A percentile compares a stretch with the other conserved stretches of the same genome.
Conservation (phyloP, 2,888 invertebrate species). For the Hirtodrosophila trivittata region DNA sequence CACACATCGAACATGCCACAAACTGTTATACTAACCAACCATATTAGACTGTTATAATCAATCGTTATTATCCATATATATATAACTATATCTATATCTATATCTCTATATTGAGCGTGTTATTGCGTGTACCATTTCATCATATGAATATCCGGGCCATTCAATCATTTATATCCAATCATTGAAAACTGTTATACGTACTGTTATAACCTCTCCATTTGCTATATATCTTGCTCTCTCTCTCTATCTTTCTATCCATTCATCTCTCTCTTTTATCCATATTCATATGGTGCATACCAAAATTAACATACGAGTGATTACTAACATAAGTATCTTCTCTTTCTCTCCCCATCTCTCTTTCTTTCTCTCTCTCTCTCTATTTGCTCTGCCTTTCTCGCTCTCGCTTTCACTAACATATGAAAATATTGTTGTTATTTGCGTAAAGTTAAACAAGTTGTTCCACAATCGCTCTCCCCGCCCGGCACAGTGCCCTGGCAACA, state of each 20-base stretch:
- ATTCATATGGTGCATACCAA: constrained; percentile 20
- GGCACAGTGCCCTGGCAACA: constrained; percentile 87
- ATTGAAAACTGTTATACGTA: constrained; percentile 39
- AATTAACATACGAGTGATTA: constrained; percentile 18
- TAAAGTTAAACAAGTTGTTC: constrained; percentile 87
- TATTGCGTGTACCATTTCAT: constrained; percentile 30
- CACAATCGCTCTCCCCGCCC: constrained; percentile 87
- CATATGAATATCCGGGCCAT: constrained; percentile 17
- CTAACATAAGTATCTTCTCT: constrained; percentile 27
- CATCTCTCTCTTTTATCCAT: too few relatives aligned
- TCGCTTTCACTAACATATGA: constrained; percentile 27
- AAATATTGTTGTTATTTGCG: constrained; percentile 12
- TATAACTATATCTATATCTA: background rate
- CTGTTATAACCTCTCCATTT: constrained; percentile 39
- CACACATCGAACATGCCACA: background rate
- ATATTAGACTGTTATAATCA: constrained; percentile 27
- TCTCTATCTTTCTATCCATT: too few relatives aligned
- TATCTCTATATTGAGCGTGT: constrained; percentile 38
- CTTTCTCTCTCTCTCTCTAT: background rate
- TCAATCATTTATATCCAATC: background rate
- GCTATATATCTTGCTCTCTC: constrained; percentile 33
- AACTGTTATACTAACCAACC: constrained; percentile 28
- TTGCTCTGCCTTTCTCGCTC: constrained; percentile 15
- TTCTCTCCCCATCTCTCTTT: background rate
- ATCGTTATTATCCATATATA: constrained; percentile 20